Evolutionary conservation across 2,113 vertebrate genomes (phyloP).

Genomic region (Archilochus colubris): DNA sequence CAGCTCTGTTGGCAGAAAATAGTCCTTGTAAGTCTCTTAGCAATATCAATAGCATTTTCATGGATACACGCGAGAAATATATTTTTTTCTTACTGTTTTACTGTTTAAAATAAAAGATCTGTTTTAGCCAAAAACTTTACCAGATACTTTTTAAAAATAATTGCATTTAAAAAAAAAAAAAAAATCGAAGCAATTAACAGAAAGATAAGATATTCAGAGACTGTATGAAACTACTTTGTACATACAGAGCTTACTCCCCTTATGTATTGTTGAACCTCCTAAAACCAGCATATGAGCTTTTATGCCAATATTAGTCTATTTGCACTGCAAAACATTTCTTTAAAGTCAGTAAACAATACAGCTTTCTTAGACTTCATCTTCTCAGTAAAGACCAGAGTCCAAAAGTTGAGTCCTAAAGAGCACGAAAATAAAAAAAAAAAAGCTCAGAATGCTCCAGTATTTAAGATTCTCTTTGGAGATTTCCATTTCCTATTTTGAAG

Average conservation of each 20-base stretch:
- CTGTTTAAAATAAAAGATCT: not conserved
- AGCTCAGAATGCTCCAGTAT: not conserved
- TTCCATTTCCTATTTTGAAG: not conserved
- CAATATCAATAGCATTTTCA: not conserved
- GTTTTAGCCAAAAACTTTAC: not conserved
- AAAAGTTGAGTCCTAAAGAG: not conserved
- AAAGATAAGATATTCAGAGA: not conserved
- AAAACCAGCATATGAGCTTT: not conserved
- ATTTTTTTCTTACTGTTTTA: not conserved
- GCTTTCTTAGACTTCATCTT: not conserved
- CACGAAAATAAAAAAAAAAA: not conserved
- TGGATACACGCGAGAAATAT: not conserved
- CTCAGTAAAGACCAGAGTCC: not conserved
- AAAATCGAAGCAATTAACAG: not conserved
- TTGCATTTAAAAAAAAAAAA: not conserved
- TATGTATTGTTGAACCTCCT: not conserved
- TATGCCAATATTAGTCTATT: not conserved
- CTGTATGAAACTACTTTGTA: not conserved
- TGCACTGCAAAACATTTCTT: fast-evolving
- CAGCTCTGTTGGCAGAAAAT: not conserved
- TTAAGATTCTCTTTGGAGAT: not conserved
- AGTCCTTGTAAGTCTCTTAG: not conserved
- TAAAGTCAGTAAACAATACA: not conserved
- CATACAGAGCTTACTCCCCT: not conserved
- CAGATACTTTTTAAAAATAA: not conserved